Percentiles rank a stretch among this genome's conserved stretches.
Conservation (phyloP, 1,140 invertebrate genomes). For the Drosophila cardini region DNA sequence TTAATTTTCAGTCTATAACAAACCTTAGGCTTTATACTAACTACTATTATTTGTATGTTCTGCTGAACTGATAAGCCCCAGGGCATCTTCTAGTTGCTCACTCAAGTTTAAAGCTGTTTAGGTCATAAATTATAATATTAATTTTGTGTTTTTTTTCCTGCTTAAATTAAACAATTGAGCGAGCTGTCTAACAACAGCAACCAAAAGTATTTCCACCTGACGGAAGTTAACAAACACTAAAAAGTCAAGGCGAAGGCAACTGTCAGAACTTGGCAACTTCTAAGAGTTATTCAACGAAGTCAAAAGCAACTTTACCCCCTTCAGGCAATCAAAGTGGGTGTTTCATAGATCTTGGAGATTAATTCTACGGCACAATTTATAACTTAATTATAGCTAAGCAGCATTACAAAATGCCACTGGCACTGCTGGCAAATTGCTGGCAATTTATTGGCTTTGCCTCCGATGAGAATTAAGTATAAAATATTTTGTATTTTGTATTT, state of each 20-base stretch:
- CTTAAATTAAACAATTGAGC: constrained; percentile 54
- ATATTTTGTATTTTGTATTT: constrained; percentile 43
- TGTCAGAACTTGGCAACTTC: constrained; percentile 19
- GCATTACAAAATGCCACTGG: constrained; percentile 70
- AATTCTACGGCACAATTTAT: constrained; percentile 62
- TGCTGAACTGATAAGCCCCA: neutral
- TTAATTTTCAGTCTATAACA: too few relatives aligned
- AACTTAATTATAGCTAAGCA: constrained; percentile 79
- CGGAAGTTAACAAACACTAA: constrained; percentile 38
- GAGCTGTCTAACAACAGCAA: constrained; percentile 36
- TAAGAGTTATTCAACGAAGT: constrained; percentile 7
- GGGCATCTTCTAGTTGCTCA: constrained; percentile 3
- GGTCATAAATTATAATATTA: constrained; percentile 41
- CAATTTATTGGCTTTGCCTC: constrained; percentile 51
- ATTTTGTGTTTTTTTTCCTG: constrained; percentile 26
- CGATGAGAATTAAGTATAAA: constrained; percentile 21
- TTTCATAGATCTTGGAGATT: constrained; percentile 68
- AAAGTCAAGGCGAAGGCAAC: constrained; percentile 45
- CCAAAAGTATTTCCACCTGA: constrained; percentile 29
- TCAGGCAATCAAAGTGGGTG: constrained; percentile 47
- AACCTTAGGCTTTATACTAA: neutral
- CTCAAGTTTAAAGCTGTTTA: neutral
- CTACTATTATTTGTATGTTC: neutral
- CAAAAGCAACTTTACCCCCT: neutral
- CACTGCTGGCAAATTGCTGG: constrained; percentile 54